Conservation (phyloP, 2,113 vertebrate genomes). For the Xyrauchen texanus region DNA sequence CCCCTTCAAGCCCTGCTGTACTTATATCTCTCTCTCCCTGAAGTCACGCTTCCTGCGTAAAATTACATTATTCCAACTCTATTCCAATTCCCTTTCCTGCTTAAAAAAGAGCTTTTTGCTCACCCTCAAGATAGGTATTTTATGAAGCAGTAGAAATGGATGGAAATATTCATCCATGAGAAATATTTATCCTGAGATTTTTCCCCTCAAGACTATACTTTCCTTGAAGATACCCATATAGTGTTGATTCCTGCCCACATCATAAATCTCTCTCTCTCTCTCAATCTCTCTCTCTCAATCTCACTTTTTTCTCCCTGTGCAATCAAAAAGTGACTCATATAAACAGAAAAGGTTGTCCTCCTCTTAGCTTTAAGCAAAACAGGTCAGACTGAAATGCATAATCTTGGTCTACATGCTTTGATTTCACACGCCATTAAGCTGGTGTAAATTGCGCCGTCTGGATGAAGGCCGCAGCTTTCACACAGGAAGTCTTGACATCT, state of each 20-base stretch:
- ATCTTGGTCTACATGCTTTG: constrained; percentile 26
- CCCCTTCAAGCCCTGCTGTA: too few species aligned
- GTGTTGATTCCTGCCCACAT: too few species aligned
- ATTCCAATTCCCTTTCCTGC: constrained; percentile 18
- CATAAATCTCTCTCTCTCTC: not conserved
- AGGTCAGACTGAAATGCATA: constrained; percentile 9
- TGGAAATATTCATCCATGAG: constrained; percentile 28
- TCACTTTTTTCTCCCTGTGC: too few species aligned
- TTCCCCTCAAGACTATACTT: constrained; percentile 1
- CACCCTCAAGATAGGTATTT: constrained; percentile 25
- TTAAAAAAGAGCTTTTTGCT: constrained; percentile 4
- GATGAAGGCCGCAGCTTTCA: not conserved
- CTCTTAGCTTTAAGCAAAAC: constrained; percentile 20
- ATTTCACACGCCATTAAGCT: constrained; percentile 29
- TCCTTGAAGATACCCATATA: not conserved
- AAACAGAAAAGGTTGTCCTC: constrained; percentile 9
- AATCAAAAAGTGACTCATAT: not conserved
- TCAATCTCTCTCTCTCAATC: not conserved
- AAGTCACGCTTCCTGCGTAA: not conserved
- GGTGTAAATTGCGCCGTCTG: constrained; percentile 17
- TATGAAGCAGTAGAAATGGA: constrained; percentile 35
- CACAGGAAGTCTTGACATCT: too few species aligned
- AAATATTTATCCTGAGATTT: constrained; percentile 19
- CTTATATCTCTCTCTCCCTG: too few species aligned
- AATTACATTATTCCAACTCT: constrained; percentile 28